Percentiles rank a stretch among this genome's conserved stretches.
phyloP scores from a whole-genome alignment of 2,113 vertebrate genomes.

The Trochalopteron elliotii region DNA sequence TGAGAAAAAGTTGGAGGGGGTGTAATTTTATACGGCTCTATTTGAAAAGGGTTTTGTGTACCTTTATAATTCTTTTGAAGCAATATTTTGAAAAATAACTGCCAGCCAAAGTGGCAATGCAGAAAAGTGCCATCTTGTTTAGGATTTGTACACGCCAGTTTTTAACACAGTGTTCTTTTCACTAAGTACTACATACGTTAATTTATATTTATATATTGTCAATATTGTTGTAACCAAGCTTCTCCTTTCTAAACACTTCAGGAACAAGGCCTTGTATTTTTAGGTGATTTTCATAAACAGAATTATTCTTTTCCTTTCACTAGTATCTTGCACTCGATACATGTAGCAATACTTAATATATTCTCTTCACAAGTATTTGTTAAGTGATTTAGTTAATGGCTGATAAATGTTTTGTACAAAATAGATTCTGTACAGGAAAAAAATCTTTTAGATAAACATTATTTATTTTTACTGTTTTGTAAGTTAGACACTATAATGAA shows the following conservation, averaged over 20 bases:
- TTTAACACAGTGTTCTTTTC: constrained; percentile 69
- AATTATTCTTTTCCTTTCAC: constrained; percentile 82
- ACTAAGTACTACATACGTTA: constrained; percentile 57
- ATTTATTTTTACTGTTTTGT: constrained; percentile 97
- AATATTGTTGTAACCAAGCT: constrained; percentile 69
- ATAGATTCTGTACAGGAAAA: constrained; percentile 89
- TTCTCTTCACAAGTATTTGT: constrained; percentile 85
- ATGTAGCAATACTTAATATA: constrained; percentile 86
- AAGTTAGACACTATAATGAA: constrained; percentile 93
- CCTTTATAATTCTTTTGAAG: constrained; percentile 59
- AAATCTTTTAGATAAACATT: constrained; percentile 89
- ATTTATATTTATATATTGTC: constrained; percentile 71
- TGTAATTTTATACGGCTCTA: constrained; percentile 7
- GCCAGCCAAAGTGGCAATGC: constrained; percentile 56
- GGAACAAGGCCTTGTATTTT: constrained; percentile 81
- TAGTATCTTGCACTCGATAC: constrained; percentile 86
- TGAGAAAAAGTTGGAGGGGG: background rate
- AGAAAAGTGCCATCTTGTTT: constrained; percentile 49
- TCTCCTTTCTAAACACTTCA: constrained; percentile 66
- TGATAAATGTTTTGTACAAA: constrained; percentile 94
- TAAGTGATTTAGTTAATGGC: constrained; percentile 83
- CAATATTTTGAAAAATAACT: constrained; percentile 69
- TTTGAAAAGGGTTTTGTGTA: constrained; percentile 41
- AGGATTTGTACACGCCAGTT: constrained; percentile 63
- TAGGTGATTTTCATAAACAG: constrained; percentile 77